These are phyloP conservation scores for Eristalis tenax DNA, from an alignment of 2,888 invertebrate genomes.

Conservation along the genomic window DNA sequence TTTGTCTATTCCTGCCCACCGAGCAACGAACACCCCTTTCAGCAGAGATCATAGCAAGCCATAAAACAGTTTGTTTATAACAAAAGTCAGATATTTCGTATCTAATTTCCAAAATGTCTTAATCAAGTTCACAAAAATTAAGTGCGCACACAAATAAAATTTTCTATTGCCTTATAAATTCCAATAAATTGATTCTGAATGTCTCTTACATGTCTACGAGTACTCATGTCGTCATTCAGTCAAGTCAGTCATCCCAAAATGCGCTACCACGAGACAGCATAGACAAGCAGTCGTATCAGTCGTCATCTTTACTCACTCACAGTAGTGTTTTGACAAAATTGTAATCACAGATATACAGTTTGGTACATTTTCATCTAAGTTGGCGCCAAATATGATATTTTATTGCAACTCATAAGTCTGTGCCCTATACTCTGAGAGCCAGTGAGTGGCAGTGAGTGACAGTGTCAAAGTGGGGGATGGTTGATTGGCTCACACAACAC, in stretches of 20 bases:
- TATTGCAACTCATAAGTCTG: slow-evolving; percentile 71
- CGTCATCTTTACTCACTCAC: slow-evolving; percentile 48
- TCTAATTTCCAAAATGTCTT: slow-evolving; percentile 51
- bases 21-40: neutral
- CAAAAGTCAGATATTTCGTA: slow-evolving; percentile 15
- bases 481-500: slow-evolving; percentile 57
- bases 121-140: slow-evolving; percentile 70
- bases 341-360: slow-evolving; percentile 67
- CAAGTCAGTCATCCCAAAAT: neutral
- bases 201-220: slow-evolving; percentile 52
- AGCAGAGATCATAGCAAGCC: slow-evolving; percentile 13
- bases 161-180: slow-evolving; percentile 69
- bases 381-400: slow-evolving; percentile 80
- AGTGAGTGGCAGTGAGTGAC: neutral
- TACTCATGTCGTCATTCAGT: neutral
- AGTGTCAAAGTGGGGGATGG: slow-evolving; percentile 19
- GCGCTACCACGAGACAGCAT: neutral
- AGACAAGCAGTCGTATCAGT: neutral
- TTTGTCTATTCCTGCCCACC: neutral
- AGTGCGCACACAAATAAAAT: slow-evolving; percentile 67
- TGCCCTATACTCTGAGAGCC: slow-evolving; percentile 27
- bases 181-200: slow-evolving; percentile 71
- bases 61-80: slow-evolving; percentile 39
- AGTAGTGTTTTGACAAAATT: slow-evolving; percentile 60
- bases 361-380: slow-evolving; percentile 73